These are phyloP conservation scores for Butastur rufipennis DNA, from an alignment of 2,113 vertebrate genomes.

Conservation along the genomic window DNA sequence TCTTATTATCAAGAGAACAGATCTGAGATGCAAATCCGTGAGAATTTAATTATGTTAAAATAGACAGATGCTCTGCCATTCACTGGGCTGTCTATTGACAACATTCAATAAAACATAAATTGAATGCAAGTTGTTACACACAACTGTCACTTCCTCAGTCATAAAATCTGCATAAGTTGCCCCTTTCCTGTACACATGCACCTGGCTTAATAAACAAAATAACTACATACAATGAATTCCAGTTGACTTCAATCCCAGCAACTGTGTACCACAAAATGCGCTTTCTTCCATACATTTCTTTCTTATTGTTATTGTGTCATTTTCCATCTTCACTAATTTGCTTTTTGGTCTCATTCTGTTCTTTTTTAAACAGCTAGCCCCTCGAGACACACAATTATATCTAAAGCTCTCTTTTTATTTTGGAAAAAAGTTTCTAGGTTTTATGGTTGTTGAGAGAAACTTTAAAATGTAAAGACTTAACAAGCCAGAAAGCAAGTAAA, in stretches of 20 bases:
- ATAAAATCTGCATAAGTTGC: background rate
- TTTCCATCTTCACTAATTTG: background rate
- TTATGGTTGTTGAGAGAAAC: background rate
- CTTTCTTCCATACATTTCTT: background rate
- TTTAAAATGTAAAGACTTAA: background rate
- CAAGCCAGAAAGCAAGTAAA: background rate
- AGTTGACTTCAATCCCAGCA: background rate
- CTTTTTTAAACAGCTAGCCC: background rate
- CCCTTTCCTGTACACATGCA: background rate
- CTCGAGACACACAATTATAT: background rate
- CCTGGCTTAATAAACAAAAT: slow-evolving; percentile 4
- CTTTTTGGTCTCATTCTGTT: background rate
- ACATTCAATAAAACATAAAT: background rate
- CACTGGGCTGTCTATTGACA: background rate
- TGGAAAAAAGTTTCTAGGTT: background rate
- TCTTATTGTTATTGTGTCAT: background rate
- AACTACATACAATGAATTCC: background rate
- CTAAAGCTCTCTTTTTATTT: background rate
- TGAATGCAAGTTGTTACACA: background rate
- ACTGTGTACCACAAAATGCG: background rate
- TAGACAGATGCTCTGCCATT: background rate
- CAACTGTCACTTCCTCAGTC: background rate
- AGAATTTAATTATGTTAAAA: slow-evolving; percentile 6
- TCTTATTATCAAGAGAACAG: background rate
- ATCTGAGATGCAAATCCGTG: slow-evolving; percentile 16